Evolutionary conservation across 2,113 vertebrate species (phyloP), one percentile per base, ranked within the genome.

Genomic region (Pterocles orientalis): DNA sequence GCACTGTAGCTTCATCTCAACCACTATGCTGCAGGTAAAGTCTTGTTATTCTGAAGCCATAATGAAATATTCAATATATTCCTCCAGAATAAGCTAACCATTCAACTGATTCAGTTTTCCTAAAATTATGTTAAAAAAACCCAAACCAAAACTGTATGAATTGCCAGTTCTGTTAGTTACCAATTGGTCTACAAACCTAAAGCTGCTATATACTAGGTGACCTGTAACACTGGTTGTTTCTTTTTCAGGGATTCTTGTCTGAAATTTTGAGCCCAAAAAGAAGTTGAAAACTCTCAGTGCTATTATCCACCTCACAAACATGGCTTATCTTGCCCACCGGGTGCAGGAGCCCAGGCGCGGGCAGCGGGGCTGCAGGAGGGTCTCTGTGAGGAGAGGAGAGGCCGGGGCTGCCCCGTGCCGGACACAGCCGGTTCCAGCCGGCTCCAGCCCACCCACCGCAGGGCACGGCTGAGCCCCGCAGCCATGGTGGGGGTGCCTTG

Each of bases 401-500:
- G 7, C 17, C 0, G 1, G 43, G 29, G 18, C 57, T 64, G 50
- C 10, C 12, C 21, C 0, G 0, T 5, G 28, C 36, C 0, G 1
- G 25, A 14, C 36, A 34, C 29, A 31, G 20, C 8, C 4, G 2
- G 19, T 18, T 39, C 48, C 29, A 31, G 20, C 8, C 4, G 2
- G 19, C 14, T 39, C 48, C n/a, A 29, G 2, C 18, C 3, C 0
- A 17, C 29, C 36, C 18, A 7, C 23, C 1, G 0, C 20, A 53
- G 78, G 45, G 18, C 33, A 39, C 1, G 0, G 33, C 54, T 54
- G 15, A 33, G 18, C 18, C 51, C 34, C 2, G 0, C 9, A 29
- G 47, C 7, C 19, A 5, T 1, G 1, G 10, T 11, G 9, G 31
- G 7, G 21, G 25, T 0, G 2, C n/a, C 19, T n/a, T 1, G 0